phyloP scores from a whole-genome alignment of 2,888 invertebrate genomes.

The Leptopilina drosophilae region DNA sequence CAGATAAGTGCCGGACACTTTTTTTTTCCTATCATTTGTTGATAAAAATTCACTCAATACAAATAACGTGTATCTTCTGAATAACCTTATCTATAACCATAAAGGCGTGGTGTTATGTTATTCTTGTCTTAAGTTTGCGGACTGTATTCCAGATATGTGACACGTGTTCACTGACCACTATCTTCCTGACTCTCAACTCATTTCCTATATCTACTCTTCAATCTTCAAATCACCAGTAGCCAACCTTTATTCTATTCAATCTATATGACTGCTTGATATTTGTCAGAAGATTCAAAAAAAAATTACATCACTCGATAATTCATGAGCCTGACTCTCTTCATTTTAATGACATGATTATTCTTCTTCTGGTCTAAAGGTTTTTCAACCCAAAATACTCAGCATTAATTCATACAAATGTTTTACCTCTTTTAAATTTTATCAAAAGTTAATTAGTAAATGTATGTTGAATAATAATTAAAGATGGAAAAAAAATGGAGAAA shows the following conservation, averaged over 20 bases:
- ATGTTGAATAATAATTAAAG: constrained; percentile 6
- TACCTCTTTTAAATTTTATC: neutral
- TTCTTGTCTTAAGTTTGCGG: neutral
- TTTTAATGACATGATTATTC: neutral
- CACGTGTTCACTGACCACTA: constrained; percentile 29
- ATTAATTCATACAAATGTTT: neutral
- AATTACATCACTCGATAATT: neutral
- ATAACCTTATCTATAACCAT: constrained; percentile 51
- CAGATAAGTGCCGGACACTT: constrained; percentile 62
- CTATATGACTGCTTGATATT: neutral
- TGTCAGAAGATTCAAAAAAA: constrained; percentile 2
- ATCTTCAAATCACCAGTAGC: constrained; percentile 31
- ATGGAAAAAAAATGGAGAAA: neutral
- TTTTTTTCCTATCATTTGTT: constrained; percentile 64
- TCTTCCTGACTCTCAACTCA: constrained; percentile 16
- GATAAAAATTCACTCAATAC: constrained; percentile 66
- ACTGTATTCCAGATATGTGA: constrained; percentile 26
- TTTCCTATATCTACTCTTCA: neutral
- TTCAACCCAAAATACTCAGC: neutral
- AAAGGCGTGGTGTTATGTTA: constrained; percentile 55
- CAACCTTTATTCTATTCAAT: neutral
- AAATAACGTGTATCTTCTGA: constrained; percentile 48
- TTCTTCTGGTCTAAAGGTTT: neutral
- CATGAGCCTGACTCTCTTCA: neutral
- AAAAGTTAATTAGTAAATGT: constrained; percentile 4